Evolutionary conservation across 2,888 invertebrate species (phyloP), one percentile per base, ranked within the genome.

Genomic region (Acleris holmiana): DNA sequence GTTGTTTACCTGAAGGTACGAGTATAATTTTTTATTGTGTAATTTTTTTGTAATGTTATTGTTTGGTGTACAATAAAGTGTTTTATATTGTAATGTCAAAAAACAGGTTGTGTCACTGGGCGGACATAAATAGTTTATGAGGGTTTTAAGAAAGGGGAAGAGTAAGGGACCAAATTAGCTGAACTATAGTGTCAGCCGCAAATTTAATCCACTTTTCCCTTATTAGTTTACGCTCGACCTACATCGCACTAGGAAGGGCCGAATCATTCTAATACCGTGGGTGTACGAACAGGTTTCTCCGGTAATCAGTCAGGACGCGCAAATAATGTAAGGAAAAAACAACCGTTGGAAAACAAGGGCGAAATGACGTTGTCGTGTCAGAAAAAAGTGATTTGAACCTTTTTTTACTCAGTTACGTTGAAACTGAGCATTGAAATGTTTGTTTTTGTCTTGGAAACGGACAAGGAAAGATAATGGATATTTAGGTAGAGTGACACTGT

Each of bases 261-360:
- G 48, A 59, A 54, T 59, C 44, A 59, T 54, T 29, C 64, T 23
- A 54, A 44, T 64, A 53, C 58, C 58, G 58, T 64, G 53, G 53
- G 13, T 4, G 63, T 63, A 64, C 48, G 53, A 53, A 64, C 58
- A 21, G 64, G 53, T 64, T 59, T 54, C 49, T 23, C 40, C 21
- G 19, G 63, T 64, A 64, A 64, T 64, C 64, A 64, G 64, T 59
- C 64, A 64, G 48, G 25, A 57, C 47, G 46, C 63, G 48, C 54
- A 64, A 59, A 64, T 58, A 64, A 64, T 44, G 58, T 64, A 48
- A 40, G 51, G 50, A 51, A 63, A 63, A 60, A 63, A 58, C 47
- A 53, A 58, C 21, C 53, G 53, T 47, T 18, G 46, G 19, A 40
- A 25, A 51, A 47, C 53, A 48, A 53, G 58, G 17, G 17, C 15